These are phyloP conservation scores for Pterostichus niger DNA, from an alignment of 2,888 invertebrate genomes.

Conservation along the genomic window DNA sequence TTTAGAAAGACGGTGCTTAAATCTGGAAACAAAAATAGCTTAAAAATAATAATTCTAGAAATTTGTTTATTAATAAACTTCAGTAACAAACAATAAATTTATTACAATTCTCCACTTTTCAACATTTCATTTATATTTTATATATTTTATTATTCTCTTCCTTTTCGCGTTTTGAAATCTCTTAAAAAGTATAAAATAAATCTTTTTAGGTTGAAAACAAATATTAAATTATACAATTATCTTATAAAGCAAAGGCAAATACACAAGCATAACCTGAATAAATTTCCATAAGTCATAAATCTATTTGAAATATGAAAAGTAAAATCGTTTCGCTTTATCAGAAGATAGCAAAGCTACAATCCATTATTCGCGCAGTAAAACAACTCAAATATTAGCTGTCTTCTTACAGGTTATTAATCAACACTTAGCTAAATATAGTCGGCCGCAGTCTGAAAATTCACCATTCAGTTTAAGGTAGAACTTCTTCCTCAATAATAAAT, in stretches of 20 bases:
- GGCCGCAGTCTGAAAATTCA: conserved; percentile 1
- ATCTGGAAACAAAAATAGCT: no score
- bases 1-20: no score
- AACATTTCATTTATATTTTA: neutral
- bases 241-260: conserved; percentile 8
- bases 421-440: conserved; percentile 31
- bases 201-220: neutral
- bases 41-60: no score
- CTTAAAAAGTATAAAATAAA: neutral
- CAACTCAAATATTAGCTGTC: conserved; percentile 46
- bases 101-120: no score
- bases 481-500: conserved; percentile 42
- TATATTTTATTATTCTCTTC: neutral
- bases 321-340: conserved; percentile 2
- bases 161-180: neutral
- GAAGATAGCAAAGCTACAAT: conserved; percentile 4
- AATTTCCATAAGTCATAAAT: conserved; percentile 8
- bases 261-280: neutral
- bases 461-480: conserved; percentile 16
- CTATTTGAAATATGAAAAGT: conserved; percentile 9
- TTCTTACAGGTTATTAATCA: conserved; percentile 28
- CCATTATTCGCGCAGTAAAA: conserved; percentile 3
- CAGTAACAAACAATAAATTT: no score
- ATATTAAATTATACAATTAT: conserved; percentile 14
- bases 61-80: no score